Base-by-base conservation (phyloP, 2,797 vertebrate species). In the Sciaenops ocellatus region DNA sequence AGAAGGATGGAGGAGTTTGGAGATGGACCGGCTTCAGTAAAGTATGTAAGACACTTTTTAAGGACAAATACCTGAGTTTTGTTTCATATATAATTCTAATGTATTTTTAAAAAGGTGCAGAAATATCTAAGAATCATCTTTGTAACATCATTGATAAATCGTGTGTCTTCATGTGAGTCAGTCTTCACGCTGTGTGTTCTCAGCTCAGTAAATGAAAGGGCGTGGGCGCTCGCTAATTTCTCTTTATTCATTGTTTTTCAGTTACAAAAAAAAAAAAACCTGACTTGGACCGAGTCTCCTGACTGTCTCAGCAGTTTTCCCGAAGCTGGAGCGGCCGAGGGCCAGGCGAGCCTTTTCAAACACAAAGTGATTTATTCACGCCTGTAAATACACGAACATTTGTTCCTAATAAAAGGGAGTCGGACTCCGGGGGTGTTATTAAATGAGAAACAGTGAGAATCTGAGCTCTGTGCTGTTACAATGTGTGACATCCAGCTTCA, bases 351-450 rank as follows among this genome's bases (percentile, higher is more conserved):
- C 2, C 71, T 38, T 67, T 76, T 69, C 69, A 80, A 66, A 69
- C 65, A 76, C 54, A 20, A 44, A 8, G 9, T 73, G 64, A 80
- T 80, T 84, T 64, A 79, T 80, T 64, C 57, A 18, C 24, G 1
- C 6, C 73, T 51, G 61, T 54, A 62, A 71, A 78, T 15, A 11
- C 63, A 18, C 44, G 57, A 72, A 66, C 67, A 76, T 86, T 86
- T 81, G 78, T 52, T 86, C 66, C 74, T 69, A 50, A 86, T 86
- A 56, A 79, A 51, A 22, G 62, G 8, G 0, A n/a, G 62, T n/a
- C 7, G 12, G 51, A 20, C 18, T 28, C 3, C 4, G 10, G 9
- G 20, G 9, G 20, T 15, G 73, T 50, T 22, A 48, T 3, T 38
- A 17, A 73, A 60, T 13, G 56, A 22, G 69, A 65, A 65, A 42